phyloP scores from a whole-genome alignment of 2,797 vertebrate genomes.

The Lepidocolaptes lacrymiger region DNA sequence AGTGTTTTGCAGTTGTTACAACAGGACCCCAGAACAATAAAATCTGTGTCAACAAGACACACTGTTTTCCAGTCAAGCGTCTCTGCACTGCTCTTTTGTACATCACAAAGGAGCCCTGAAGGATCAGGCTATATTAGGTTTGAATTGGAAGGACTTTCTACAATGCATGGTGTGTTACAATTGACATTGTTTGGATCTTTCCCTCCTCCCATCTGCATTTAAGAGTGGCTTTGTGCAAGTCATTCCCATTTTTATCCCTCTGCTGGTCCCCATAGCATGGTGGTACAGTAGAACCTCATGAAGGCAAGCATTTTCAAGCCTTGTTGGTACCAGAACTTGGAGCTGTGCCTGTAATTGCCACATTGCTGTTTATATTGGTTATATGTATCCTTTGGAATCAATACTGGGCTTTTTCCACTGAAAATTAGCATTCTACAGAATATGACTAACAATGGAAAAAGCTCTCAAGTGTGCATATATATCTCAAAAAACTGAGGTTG shows the following conservation, averaged over 20 bases:
- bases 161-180: background rate
- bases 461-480: background rate
- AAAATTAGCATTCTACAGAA: background rate
- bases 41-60: background rate
- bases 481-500: background rate
- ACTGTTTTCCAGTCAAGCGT: background rate
- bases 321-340: background rate
- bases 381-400: background rate
- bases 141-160: background rate
- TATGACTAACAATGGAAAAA: background rate
- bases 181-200: background rate
- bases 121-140: background rate
- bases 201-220: background rate
- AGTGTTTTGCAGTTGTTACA: background rate
- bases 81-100: background rate
- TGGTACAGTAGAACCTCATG: background rate
- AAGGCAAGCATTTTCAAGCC: background rate
- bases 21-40: background rate
- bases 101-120: background rate
- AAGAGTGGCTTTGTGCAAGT: background rate
- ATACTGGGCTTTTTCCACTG: background rate
- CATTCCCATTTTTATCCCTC: background rate
- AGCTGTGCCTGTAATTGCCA: background rate
- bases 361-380: background rate
- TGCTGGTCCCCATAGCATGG: background rate